Percentiles rank a stretch among this genome's conserved stretches.
Conservation (phyloP, 2,888 invertebrate genomes). For the Drosophila neonasuta region DNA sequence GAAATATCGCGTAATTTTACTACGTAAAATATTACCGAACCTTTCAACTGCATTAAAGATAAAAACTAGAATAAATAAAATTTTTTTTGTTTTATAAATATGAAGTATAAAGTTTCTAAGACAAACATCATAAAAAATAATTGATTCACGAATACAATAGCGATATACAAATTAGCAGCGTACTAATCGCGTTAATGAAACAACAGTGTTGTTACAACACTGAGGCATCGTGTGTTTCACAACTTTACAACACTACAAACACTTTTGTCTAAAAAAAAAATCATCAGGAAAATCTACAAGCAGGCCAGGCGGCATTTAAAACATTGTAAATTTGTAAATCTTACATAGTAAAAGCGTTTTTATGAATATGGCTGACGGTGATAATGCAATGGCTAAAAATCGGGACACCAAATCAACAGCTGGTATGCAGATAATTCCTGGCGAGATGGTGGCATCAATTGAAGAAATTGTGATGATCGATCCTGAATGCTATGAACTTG, state of each 20-base stretch:
- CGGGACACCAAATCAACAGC: slow-evolving; percentile 42
- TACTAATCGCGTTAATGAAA: not conserved
- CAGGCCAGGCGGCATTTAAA: slow-evolving; percentile 46
- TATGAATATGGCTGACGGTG: slow-evolving; percentile 67
- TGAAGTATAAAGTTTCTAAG: too few species aligned
- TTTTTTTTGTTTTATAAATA: too few species aligned
- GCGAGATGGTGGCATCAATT: slow-evolving; percentile 71
- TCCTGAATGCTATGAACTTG: slow-evolving; percentile 84
- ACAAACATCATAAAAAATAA: too few species aligned
- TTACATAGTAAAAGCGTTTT: slow-evolving; percentile 15
- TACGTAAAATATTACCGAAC: too few species aligned
- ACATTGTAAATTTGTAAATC: slow-evolving; percentile 20
- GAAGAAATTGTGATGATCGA: slow-evolving; percentile 80
- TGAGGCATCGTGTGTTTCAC: not conserved
- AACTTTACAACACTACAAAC: slow-evolving; percentile 32
- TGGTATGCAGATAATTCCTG: slow-evolving; percentile 62
- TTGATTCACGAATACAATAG: too few species aligned
- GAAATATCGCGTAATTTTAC: too few species aligned
- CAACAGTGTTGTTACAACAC: slow-evolving; percentile 16
- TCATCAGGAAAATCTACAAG: slow-evolving; percentile 27
- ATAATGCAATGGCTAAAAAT: slow-evolving; percentile 30
- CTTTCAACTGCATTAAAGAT: too few species aligned
- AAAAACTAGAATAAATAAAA: too few species aligned
- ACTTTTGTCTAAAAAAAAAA: slow-evolving; percentile 24
- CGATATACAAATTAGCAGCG: too few species aligned